A percentile compares a stretch with the other conserved stretches of the same genome.
These are phyloP conservation scores for Bubo blakistoni DNA, from an alignment of 2,113 vertebrate genomes.

Conservation along the genomic window DNA sequence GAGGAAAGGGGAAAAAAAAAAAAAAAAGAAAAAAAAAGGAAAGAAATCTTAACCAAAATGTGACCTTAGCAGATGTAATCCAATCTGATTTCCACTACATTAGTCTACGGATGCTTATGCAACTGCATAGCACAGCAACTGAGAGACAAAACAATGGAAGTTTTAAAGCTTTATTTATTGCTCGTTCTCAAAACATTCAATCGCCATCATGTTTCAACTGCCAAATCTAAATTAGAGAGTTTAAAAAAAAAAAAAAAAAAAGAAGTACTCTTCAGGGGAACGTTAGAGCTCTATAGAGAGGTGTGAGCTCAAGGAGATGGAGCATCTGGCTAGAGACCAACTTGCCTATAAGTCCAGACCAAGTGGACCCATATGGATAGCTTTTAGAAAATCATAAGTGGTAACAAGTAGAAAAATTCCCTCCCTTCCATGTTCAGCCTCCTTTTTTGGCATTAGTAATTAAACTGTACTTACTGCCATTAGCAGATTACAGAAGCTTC, in stretches of 20 bases:
- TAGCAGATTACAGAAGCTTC: conserved; percentile 50
- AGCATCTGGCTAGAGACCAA: conserved; percentile 72
- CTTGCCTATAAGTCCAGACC: conserved; percentile 62
- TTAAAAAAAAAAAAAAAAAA: not conserved
- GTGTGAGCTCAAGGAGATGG: conserved; percentile 70
- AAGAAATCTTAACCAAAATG: conserved; percentile 47
- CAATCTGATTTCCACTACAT: conserved; percentile 46
- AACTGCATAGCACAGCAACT: conserved; percentile 60
- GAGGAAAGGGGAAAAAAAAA: not conserved
- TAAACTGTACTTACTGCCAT: conserved; percentile 41
- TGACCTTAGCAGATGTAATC: conserved; percentile 63
- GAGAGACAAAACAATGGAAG: conserved; percentile 65
- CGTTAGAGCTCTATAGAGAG: conserved; percentile 68
- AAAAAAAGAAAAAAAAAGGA: not conserved
- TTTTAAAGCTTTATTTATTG: conserved; percentile 74
- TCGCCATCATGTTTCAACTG: conserved; percentile 57
- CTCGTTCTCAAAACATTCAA: conserved; percentile 71
- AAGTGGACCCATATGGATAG: conserved; percentile 62
- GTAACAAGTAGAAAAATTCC: conserved; percentile 45
- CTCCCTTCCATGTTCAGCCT: not conserved
- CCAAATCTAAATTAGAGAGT: conserved; percentile 72
- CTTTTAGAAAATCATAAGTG: conserved; percentile 57
- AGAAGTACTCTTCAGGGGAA: conserved; percentile 63
- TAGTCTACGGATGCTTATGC: conserved; percentile 57
- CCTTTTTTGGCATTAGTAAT: conserved; percentile 51